Base-by-base conservation (phyloP, 2,113 vertebrate species). In the Clinocottus analis region DNA sequence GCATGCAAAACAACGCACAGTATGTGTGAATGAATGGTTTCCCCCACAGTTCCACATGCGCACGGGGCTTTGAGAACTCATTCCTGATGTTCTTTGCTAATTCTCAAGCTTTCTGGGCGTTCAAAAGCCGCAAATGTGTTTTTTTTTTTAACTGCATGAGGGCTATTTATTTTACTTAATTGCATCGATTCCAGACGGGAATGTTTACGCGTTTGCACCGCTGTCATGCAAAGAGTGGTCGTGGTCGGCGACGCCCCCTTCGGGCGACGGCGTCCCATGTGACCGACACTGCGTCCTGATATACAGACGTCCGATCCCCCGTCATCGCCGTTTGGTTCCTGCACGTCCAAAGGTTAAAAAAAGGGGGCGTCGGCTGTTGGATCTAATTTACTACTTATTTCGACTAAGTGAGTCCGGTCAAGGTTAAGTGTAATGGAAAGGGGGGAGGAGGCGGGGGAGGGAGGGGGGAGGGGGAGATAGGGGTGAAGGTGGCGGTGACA, bases 161-260 rank as follows among this genome's bases (percentile, higher is more conserved):
- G n/a, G n/a, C n/a, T n/a, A n/a, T n/a, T n/a, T n/a, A n/a, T n/a
- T n/a, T n/a, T n/a, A 2, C 0, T 1, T 29, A 66, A 17, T 39
- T 63, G 0, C 68, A 87, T 73, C 61, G 77, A 19, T 55, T 56
- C 83, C 85, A 84, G 47, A 78, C 84, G 81, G 31, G 14, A 31
- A 51, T 56, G 43, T 79, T 81, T 76, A 27, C 23, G 2, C n/a
- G 59, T 56, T 29, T 33, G 21, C 21, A 5, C 37, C 21, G 43
- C 43, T 71, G 64, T 56, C 80, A 74, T 71, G 68, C 59, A n/a
- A 35, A 62, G 41, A 17, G 12, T 58, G 37, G 10, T 59, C 4
- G 43, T 14, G 35, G 37, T 16, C 35, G 49, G 35, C 25, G 51
- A 74, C 39, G 62, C 60, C 33, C 35, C 41, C 3, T n/a, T 27